phyloP scores from a whole-genome alignment of 30 jellyfish, hydroid and myxozoan genomes.

The Hydra vulgaris region DNA sequence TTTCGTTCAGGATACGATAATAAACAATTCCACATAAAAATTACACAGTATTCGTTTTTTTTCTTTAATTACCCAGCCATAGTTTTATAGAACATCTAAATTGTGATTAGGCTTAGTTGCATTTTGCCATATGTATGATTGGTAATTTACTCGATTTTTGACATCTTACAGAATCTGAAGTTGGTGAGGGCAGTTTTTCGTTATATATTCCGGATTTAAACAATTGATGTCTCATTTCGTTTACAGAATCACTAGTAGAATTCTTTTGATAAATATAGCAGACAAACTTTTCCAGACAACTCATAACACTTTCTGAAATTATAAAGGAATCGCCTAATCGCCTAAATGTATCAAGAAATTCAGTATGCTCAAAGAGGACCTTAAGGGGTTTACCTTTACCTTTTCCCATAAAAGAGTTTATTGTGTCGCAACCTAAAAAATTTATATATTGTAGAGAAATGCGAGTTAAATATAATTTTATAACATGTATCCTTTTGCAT shows the following conservation, averaged over 20 bases:
- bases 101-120: conserved; percentile 26
- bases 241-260: no score
- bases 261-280: conserved; percentile 14
- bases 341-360: not conserved
- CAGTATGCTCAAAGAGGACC: not conserved
- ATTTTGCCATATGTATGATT: conserved; percentile 45
- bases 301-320: not conserved
- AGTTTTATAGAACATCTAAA: conserved; percentile 21
- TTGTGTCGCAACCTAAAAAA: conserved; percentile 35
- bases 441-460: not conserved
- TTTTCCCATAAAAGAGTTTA: conserved; percentile 18
- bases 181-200: conserved; percentile 53
- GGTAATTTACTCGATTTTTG: conserved; percentile 42
- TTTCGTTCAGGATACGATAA: no score
- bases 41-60: no score
- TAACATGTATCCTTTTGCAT: no score
- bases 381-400: not conserved
- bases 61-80: conserved; percentile 40
- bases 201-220: conserved; percentile 34
- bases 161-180: conserved; percentile 23
- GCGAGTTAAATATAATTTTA: no score
- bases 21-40: no score
- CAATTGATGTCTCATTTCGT: conserved; percentile 13
- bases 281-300: conserved; percentile 13
- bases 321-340: not conserved